Evolutionary conservation across 2,888 invertebrate genomes (phyloP).

Genomic region (Andrena bucephala): DNA sequence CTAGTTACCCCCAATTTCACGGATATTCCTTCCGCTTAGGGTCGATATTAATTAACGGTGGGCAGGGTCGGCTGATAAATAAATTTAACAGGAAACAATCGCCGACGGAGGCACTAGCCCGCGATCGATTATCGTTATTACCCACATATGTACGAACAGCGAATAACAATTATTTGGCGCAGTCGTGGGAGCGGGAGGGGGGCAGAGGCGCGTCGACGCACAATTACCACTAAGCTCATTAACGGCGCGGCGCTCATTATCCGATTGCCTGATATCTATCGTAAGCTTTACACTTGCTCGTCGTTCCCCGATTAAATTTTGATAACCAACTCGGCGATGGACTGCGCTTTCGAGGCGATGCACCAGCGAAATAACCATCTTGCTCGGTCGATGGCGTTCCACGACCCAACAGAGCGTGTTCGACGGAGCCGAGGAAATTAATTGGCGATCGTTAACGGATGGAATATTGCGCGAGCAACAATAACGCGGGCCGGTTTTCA

Average conservation of each 20-base stretch:
- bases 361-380: constrained; percentile 29
- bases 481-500: neutral
- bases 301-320: constrained; percentile 46
- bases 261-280: constrained; percentile 58
- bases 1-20: constrained; percentile 5
- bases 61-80: constrained; percentile 43
- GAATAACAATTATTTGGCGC: constrained; percentile 61
- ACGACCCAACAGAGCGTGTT: neutral
- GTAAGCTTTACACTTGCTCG: constrained; percentile 36
- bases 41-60: constrained; percentile 44
- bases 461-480: constrained; percentile 3
- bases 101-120: constrained; percentile 23
- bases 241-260: constrained; percentile 56
- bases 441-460: constrained; percentile 9
- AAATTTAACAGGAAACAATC: constrained; percentile 56
- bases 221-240: constrained; percentile 68
- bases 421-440: constrained; percentile 22
- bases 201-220: constrained; percentile 4
- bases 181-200: neutral
- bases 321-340: constrained; percentile 34
- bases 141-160: constrained; percentile 39
- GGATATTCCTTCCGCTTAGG: constrained; percentile 4
- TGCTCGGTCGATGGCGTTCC: neutral
- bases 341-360: constrained; percentile 17
- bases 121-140: constrained; percentile 62